These are phyloP conservation scores for Microtus agrestis DNA, from an alignment of 2,797 vertebrate species.

Conservation along the genomic window DNA sequence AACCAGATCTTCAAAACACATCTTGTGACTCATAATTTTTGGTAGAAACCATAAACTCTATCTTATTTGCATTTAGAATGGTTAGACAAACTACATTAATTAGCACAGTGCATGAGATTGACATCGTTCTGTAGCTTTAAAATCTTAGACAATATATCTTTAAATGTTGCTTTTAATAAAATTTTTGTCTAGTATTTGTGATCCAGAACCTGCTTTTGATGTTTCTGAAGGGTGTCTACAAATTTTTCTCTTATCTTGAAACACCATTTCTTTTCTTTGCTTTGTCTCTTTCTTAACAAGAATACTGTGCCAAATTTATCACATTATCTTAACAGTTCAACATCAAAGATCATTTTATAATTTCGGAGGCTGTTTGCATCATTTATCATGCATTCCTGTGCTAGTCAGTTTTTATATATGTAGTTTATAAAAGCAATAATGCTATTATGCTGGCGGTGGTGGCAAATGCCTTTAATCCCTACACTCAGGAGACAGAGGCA, in stretches of 20 bases:
- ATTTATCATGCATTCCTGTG: background rate
- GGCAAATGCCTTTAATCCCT: too few relatives aligned
- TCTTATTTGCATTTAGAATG: slow-evolving; percentile 1
- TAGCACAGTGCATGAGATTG: background rate
- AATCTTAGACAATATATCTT: slow-evolving; percentile 39
- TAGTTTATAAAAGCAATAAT: background rate
- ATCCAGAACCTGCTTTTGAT: background rate
- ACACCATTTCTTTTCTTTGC: background rate
- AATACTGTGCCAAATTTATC: background rate
- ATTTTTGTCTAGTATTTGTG: background rate
- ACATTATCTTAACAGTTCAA: slow-evolving; percentile 12
- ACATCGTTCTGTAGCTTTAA: background rate
- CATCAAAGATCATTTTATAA: background rate
- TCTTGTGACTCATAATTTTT: slow-evolving; percentile 4
- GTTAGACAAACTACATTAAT: background rate
- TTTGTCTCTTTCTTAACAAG: background rate
- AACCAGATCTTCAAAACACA: background rate
- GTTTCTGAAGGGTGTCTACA: background rate
- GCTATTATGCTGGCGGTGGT: too few relatives aligned
- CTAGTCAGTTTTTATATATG: background rate
- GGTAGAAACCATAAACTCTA: background rate
- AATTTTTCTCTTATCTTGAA: slow-evolving; percentile 28
- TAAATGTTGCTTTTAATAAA: background rate
- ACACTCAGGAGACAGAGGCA: too few relatives aligned
- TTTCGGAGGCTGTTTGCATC: background rate